Percentiles rank a stretch among this genome's conserved stretches.
Conservation (phyloP, 2,113 vertebrate genomes). For the Istiophorus platypterus region DNA sequence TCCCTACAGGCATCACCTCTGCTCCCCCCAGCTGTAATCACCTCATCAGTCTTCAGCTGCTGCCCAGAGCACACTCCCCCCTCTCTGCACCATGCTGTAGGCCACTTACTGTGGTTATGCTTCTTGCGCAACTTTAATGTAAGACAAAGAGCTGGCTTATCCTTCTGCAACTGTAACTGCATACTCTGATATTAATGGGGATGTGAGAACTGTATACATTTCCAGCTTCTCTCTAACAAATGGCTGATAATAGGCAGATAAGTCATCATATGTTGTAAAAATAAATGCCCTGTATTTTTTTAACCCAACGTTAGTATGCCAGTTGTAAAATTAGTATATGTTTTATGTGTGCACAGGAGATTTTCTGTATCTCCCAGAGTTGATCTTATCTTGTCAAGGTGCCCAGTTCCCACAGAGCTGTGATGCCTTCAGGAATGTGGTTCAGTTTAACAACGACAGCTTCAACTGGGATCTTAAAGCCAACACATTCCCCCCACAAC, state of each 20-base stretch:
- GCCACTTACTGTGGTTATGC: conserved; percentile 27
- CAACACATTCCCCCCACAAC: not conserved
- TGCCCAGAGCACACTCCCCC: conserved; percentile 15
- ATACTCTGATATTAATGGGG: not conserved
- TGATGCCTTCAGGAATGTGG: conserved; percentile 24
- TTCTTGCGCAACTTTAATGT: conserved; percentile 13
- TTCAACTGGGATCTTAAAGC: conserved; percentile 26
- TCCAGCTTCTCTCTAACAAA: not conserved
- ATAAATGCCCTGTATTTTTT: not conserved
- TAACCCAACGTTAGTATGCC: not conserved
- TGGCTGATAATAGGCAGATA: not conserved
- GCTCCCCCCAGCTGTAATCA: conserved; percentile 67
- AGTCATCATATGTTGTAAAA: not conserved
- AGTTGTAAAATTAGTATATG: not conserved
- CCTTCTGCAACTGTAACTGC: conserved; percentile 4
- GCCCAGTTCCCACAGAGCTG: conserved; percentile 20
- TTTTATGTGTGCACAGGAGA: not conserved
- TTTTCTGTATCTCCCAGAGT: conserved; percentile 27
- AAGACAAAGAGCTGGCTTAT: conserved; percentile 4
- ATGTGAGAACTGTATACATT: not conserved
- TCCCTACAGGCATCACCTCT: conserved; percentile 56
- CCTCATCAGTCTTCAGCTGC: conserved; percentile 55
- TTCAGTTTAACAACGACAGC: conserved; percentile 31
- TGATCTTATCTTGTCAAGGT: conserved; percentile 24
- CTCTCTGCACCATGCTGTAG: conserved; percentile 21